phyloP scores from a whole-genome alignment of 2,888 invertebrate species.

The Trichogramma dendrolimi region DNA sequence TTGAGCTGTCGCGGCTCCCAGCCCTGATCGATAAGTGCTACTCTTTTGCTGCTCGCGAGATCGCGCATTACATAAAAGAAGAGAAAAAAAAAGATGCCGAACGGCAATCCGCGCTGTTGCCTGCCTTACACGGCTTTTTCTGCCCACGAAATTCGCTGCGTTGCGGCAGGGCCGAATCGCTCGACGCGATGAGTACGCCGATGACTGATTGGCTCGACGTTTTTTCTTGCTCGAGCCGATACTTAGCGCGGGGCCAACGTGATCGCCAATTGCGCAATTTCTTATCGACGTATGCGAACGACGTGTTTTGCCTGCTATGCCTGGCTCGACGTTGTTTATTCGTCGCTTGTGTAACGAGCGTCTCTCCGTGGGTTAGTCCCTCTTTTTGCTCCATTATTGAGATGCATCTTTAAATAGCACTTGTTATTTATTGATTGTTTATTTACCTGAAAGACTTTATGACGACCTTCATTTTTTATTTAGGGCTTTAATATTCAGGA shows the following conservation, averaged over 20 bases:
- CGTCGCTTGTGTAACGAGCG: too few species aligned
- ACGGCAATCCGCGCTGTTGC: neutral
- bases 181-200: neutral
- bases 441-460: too few species aligned
- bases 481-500: neutral
- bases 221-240: slow-evolving; percentile 10
- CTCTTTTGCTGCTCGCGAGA: neutral
- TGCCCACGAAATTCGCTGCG: neutral
- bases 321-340: too few species aligned
- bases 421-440: too few species aligned
- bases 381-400: too few species aligned
- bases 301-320: too few species aligned
- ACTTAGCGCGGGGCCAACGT: slow-evolving; percentile 3
- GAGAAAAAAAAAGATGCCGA: neutral
- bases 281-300: too few species aligned
- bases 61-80: neutral
- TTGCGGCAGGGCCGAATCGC: slow-evolving; percentile 3
- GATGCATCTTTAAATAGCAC: too few species aligned
- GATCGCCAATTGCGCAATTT: too few species aligned
- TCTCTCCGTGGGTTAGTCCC: too few species aligned
- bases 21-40: slow-evolving; percentile 20
- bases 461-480: neutral
- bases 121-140: neutral
- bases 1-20: slow-evolving; percentile 15
- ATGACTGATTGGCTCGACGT: slow-evolving; percentile 22